These are phyloP conservation scores for Hyaena hyaena DNA, from an alignment of 2,113 vertebrate genomes.

Conservation along the genomic window DNA sequence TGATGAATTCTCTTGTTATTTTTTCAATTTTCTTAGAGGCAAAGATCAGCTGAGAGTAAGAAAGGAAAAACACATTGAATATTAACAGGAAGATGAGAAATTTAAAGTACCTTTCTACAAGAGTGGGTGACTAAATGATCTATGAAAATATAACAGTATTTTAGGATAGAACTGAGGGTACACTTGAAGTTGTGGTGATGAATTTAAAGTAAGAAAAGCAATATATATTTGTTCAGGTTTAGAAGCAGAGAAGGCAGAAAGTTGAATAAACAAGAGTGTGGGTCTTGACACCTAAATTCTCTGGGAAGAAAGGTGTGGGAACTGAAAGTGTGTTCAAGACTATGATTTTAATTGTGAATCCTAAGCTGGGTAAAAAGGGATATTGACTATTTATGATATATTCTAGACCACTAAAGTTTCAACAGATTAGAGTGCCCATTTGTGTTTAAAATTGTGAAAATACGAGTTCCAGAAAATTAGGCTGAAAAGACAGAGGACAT, in stretches of 20 bases:
- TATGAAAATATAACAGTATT: not conserved
- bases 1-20: not conserved
- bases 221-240: not conserved
- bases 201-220: constrained; percentile 41
- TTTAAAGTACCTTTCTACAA: constrained; percentile 1
- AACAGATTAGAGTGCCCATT: not conserved
- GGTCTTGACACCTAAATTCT: not conserved
- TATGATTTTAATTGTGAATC: constrained; percentile 4
- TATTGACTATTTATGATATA: not conserved
- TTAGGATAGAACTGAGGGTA: not conserved
- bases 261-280: not conserved
- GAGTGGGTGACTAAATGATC: not conserved
- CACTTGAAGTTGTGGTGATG: not conserved
- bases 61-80: constrained; percentile 9
- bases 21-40: constrained; percentile 11
- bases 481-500: not conserved
- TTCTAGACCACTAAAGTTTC: not conserved
- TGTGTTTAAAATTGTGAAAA: not conserved
- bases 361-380: not conserved
- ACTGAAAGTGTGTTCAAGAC: not conserved
- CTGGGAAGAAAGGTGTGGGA: not conserved
- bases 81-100: not conserved
- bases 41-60: not conserved
- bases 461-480: not conserved
- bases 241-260: not conserved